Evolutionary conservation across 1,140 invertebrate genomes (phyloP).

Genomic region (Elymnias hypermnestra): DNA sequence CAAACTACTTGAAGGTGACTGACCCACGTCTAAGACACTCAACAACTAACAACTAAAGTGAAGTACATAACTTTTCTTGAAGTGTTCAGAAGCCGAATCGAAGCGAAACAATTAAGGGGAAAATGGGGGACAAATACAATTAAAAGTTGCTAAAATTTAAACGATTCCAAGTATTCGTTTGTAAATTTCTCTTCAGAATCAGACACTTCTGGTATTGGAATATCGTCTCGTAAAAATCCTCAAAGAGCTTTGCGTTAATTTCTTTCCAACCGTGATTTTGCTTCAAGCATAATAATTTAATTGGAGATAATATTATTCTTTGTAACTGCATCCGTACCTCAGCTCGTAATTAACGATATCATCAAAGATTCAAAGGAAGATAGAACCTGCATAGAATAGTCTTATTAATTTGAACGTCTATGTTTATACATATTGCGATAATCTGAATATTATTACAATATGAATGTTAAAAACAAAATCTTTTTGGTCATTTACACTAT

Average conservation of each 20-base stretch:
- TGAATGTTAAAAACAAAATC: neutral
- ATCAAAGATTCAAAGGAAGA: slow-evolving; percentile 1
- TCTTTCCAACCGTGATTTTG: slow-evolving; percentile 1
- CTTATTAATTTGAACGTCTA: neutral
- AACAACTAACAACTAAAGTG: slow-evolving; percentile 12
- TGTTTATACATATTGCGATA: neutral
- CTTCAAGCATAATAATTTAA: slow-evolving; percentile 9
- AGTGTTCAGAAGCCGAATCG: slow-evolving; percentile 12
- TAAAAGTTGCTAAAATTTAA: slow-evolving; percentile 22
- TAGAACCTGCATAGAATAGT: neutral
- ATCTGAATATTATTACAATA: neutral
- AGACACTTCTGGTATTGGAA: neutral
- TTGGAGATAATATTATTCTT: slow-evolving; percentile 11
- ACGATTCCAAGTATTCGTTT: slow-evolving; percentile 12
- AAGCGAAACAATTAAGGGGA: slow-evolving; percentile 15
- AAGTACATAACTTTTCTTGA: slow-evolving; percentile 11
- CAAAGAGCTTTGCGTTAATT: slow-evolving; percentile 11
- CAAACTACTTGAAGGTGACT: neutral
- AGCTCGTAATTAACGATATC: neutral
- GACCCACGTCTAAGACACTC: slow-evolving; percentile 3
- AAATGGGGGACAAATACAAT: slow-evolving; percentile 19
- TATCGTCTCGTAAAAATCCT: slow-evolving; percentile 8
- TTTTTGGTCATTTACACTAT: too few relatives aligned
- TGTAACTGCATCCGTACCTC: neutral
- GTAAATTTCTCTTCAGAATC: slow-evolving; percentile 14